Conservation (phyloP, 1,140 invertebrate genomes). For the Amphibalanus amphitrite region DNA sequence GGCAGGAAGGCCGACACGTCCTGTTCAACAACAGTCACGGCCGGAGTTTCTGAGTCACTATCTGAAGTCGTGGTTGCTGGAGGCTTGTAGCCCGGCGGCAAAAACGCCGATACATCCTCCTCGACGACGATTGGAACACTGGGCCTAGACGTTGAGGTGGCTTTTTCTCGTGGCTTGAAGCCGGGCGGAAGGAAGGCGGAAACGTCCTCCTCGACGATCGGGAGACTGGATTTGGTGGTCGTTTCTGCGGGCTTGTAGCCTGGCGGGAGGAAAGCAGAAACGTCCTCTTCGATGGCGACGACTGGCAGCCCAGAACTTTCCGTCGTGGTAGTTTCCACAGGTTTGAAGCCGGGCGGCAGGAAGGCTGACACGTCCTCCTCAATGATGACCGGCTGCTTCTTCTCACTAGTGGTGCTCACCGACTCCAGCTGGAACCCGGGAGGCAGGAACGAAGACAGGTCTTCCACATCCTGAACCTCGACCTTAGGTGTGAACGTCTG, state of each 20-base stretch:
- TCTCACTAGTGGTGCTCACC: neutral
- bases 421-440: constrained; percentile 9
- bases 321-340: constrained; percentile 20
- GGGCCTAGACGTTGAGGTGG: neutral
- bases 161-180: constrained; percentile 27
- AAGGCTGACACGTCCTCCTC: constrained; percentile 36
- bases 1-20: constrained; percentile 38
- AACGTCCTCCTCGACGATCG: constrained; percentile 27
- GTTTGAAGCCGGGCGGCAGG: constrained; percentile 39
- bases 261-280: constrained; percentile 37
- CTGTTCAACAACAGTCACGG: constrained; percentile 16
- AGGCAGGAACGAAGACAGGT: constrained; percentile 11
- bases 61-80: neutral
- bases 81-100: constrained; percentile 40
- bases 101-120: constrained; percentile 33
- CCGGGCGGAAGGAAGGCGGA: constrained; percentile 42
- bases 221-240: constrained; percentile 1
- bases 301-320: constrained; percentile 5
- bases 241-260: constrained; percentile 32
- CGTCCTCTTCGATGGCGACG: constrained; percentile 25
- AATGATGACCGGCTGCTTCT: neutral
- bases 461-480: constrained; percentile 13
- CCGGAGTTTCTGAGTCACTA: neutral
- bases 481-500: constrained; percentile 1
- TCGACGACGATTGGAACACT: constrained; percentile 3